These are phyloP conservation scores for Rhyzopertha dominica DNA, from an alignment of 1,140 invertebrate genomes.

Conservation along the genomic window DNA sequence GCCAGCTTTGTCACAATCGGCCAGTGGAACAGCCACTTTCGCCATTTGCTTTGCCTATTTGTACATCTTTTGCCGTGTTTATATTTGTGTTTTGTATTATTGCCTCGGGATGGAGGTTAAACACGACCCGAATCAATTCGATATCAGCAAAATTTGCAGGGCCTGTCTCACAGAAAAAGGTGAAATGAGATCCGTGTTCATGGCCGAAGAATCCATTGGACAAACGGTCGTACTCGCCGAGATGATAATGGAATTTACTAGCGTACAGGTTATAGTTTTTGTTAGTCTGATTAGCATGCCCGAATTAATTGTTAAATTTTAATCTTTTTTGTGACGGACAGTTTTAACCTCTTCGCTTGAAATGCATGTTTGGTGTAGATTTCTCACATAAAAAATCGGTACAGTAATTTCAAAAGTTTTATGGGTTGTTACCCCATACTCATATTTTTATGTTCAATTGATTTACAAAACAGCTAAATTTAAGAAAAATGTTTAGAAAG, in stretches of 20 bases:
- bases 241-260: slow-evolving; percentile 43
- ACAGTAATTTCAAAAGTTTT: no score
- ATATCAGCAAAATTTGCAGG: slow-evolving; percentile 45
- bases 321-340: neutral
- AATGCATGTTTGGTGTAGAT: no score
- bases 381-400: no score
- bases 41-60: slow-evolving; percentile 40
- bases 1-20: slow-evolving; percentile 36
- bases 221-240: slow-evolving; percentile 40
- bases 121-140: slow-evolving; percentile 31
- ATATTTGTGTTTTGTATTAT: slow-evolving; percentile 24
- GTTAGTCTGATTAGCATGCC: neutral
- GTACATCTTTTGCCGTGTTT: slow-evolving; percentile 36
- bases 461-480: no score
- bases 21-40: slow-evolving; percentile 41
- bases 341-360: neutral
- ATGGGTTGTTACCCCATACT: no score
- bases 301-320: neutral
- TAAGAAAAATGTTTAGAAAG: no score
- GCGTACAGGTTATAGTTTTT: slow-evolving; percentile 37
- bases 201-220: slow-evolving; percentile 37
- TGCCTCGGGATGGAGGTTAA: slow-evolving; percentile 36
- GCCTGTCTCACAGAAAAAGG: slow-evolving; percentile 45
- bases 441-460: no score
- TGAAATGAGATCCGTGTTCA: slow-evolving; percentile 44